A percentile compares a stretch with the other conserved stretches of the same genome.
phyloP scores from a whole-genome alignment of 2,888 invertebrate species.

The Dicyrtoma fusca region DNA sequence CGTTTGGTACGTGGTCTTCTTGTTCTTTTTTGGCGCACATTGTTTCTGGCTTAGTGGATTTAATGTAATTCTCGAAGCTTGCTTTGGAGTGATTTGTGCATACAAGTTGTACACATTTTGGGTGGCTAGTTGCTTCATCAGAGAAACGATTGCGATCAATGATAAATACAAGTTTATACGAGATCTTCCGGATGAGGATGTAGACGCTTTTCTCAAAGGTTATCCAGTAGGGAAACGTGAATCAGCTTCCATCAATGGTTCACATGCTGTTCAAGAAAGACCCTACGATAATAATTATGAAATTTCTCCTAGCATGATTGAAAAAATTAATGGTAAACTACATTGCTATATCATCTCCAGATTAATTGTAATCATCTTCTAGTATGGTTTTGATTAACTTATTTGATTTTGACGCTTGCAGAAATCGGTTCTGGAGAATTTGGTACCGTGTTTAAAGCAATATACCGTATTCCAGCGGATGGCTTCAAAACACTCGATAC shows the following conservation, averaged over 20 bases:
- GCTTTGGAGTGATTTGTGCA: not conserved
- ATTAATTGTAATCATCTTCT: no score
- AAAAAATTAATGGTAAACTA: no score
- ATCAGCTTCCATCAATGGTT: no score
- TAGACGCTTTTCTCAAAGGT: no score
- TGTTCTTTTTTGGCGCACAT: not conserved
- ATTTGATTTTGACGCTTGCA: no score
- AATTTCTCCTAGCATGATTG: not conserved
- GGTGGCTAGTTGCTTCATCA: conserved; percentile 14
- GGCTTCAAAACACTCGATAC: not conserved
- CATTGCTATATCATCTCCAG: no score
- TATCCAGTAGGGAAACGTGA: no score
- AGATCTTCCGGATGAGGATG: no score
- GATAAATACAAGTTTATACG: no score
- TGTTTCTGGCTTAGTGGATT: not conserved
- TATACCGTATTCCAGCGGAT: not conserved
- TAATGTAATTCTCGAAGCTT: conserved; percentile 4
- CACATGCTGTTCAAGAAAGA: not conserved
- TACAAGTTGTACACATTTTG: conserved; percentile 27
- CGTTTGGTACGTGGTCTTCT: conserved; percentile 1
- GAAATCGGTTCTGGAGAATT: conserved; percentile 15
- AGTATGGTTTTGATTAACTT: no score
- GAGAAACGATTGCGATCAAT: no score
- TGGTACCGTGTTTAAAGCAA: conserved; percentile 13
- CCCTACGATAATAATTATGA: conserved; percentile 7